Conservation (phyloP, 2,888 invertebrate species). For the Machimus atricapillus region DNA sequence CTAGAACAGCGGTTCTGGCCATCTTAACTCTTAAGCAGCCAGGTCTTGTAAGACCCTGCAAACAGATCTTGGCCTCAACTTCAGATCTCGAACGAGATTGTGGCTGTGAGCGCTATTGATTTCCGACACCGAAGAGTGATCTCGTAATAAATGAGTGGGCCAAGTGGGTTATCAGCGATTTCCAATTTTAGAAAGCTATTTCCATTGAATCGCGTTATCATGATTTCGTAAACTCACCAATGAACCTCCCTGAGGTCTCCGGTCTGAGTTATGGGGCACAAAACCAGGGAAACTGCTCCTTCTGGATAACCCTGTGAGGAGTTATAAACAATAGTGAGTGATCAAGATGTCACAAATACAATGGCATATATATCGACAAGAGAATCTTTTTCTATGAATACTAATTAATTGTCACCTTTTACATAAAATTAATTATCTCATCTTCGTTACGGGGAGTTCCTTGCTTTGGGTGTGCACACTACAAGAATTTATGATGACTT, state of each 20-base stretch:
- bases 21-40: not conserved
- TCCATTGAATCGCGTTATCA: constrained; percentile 30
- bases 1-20: not conserved
- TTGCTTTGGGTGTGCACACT: not conserved
- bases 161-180: constrained; percentile 17
- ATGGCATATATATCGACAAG: not conserved
- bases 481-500: not conserved
- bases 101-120: not conserved
- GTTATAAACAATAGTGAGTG: constrained; percentile 27
- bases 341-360: constrained; percentile 34
- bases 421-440: constrained; percentile 31
- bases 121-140: constrained; percentile 9
- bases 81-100: not conserved
- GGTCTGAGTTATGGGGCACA: constrained; percentile 1
- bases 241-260: not conserved
- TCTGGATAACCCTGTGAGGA: not conserved
- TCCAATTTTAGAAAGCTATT: constrained; percentile 17
- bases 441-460: not conserved
- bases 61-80: not conserved
- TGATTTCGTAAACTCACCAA: constrained; percentile 6
- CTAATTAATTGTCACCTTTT: constrained; percentile 33
- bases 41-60: not conserved
- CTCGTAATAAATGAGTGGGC: constrained; percentile 3
- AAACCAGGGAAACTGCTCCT: not conserved
- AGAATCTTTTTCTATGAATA: constrained; percentile 11